Conservation (phyloP, 2,113 vertebrate genomes). For the Myxocyprinus asiaticus region DNA sequence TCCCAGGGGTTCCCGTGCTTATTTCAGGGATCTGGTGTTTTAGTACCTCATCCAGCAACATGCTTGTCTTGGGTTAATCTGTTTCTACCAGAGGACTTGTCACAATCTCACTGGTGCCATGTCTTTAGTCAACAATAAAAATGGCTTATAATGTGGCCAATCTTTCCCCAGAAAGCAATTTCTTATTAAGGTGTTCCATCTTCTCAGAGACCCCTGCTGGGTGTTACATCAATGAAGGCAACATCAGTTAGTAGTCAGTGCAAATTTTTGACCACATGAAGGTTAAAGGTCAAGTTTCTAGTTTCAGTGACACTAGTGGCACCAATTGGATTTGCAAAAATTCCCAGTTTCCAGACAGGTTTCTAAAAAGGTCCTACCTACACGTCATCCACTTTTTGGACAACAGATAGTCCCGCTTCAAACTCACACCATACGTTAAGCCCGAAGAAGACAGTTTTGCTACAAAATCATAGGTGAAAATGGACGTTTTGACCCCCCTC, state of each 20-base stretch:
- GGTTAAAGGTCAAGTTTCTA: constrained; percentile 20
- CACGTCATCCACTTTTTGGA: no score
- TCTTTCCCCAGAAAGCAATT: constrained; percentile 48
- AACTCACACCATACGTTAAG: no score
- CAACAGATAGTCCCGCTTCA: no score
- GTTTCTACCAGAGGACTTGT: constrained; percentile 53
- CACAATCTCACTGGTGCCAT: constrained; percentile 51
- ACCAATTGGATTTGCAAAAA: no score
- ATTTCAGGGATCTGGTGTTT: constrained; percentile 57
- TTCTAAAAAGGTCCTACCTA: no score
- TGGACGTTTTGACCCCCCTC: no score
- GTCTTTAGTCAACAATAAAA: constrained; percentile 58
- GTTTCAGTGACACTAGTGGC: no score
- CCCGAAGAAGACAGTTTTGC: no score
- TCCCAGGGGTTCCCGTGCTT: constrained; percentile 67
- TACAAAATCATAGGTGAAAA: no score
- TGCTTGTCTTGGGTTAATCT: constrained; percentile 59
- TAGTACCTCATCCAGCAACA: constrained; percentile 59
- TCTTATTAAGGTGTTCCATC: constrained; percentile 39
- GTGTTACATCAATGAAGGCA: constrained; percentile 16
- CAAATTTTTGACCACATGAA: background rate
- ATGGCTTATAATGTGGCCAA: constrained; percentile 51
- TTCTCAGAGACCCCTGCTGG: background rate
- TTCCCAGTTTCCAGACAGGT: no score
- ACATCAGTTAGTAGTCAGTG: constrained; percentile 3